A percentile compares a stretch with the other conserved stretches of the same genome.
Evolutionary conservation across 2,888 invertebrate genomes (phyloP).

Genomic region (Myopa testacea): DNA sequence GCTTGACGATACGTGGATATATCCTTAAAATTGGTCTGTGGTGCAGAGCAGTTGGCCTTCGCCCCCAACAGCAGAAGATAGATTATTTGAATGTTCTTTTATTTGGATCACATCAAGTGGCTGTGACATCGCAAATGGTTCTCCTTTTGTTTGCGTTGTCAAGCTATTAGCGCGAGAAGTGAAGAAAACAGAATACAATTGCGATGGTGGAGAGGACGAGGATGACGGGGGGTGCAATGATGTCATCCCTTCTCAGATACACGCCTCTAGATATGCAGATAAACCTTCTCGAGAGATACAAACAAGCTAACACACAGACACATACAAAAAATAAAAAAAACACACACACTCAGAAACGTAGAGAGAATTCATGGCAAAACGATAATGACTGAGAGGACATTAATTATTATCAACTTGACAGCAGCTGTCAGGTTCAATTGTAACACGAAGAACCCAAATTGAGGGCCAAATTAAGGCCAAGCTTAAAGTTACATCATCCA

Average conservation of each 20-base stretch:
- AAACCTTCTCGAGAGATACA: background rate
- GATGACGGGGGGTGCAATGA: background rate
- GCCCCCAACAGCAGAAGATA: too few species aligned
- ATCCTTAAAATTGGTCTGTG: too few species aligned
- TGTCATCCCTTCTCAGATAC: too few species aligned
- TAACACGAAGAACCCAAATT: conserved; percentile 24
- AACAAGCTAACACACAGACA: conserved; percentile 15
- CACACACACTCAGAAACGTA: conserved; percentile 20
- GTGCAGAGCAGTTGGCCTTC: too few species aligned
- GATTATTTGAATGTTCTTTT: too few species aligned
- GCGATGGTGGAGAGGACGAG: background rate
- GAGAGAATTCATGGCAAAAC: background rate
- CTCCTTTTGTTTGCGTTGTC: background rate
- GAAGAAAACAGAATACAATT: background rate
- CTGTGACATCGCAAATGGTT: background rate
- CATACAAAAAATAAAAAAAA: conserved; percentile 18
- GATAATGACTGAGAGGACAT: conserved; percentile 42
- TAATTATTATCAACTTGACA: conserved; percentile 48
- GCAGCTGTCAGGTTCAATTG: conserved; percentile 50
- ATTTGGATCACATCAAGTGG: too few species aligned
- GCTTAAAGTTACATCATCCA: too few species aligned
- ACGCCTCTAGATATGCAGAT: too few species aligned
- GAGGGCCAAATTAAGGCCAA: background rate
- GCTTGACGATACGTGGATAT: background rate
- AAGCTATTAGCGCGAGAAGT: background rate